Evolutionary conservation across 2,888 invertebrate species (phyloP), one percentile per base, ranked within the genome.

Genomic region (Geotrupes spiniger): DNA sequence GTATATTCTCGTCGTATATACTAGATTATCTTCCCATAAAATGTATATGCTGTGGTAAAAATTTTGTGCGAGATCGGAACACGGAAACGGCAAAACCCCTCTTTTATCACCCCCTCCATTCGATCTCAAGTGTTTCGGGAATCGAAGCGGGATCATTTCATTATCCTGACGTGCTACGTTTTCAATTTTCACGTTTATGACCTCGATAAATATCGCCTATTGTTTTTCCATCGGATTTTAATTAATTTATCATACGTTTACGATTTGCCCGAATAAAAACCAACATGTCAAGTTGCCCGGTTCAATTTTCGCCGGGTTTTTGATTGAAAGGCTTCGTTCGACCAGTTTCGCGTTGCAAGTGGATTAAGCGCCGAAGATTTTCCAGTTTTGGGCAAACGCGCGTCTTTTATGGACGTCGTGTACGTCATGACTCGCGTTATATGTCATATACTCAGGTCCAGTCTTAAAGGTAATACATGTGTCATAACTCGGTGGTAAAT

Each of bases 371-470:
- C 33, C 11, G 33, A 33, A 33, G 33, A 26, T 40, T 40, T 41
- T 37, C 44, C 42, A 42, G 42, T 44, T 44, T 51, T 49, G 46
- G 31, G 36, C 31, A 41, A 42, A 10, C 9, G 8, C 9, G 39
- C 46, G 46, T 51, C 46, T 42, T 46, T 46, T 42, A 46, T 14
- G 44, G n/a, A 21, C 21, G 21, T 21, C 21, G 6, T 21, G n/a
- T 21, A 21, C 48, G 48, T 46, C 52, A 55, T 55, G 54, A 55
- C 52, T 55, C 52, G 52, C 46, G 51, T 50, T 42, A 54, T 52
- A 52, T 52, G 54, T 52, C 54, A 54, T 52, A 42, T 49, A 38
- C 38, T 28, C 36, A 36, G 47, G 49, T 52, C 50, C 49, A 51
- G 49, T 46, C 31, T 49, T 51, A 46, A 49, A 52, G 51, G 45